phyloP scores from a whole-genome alignment of 2,888 invertebrate species.

The Cerastoderma edule region DNA sequence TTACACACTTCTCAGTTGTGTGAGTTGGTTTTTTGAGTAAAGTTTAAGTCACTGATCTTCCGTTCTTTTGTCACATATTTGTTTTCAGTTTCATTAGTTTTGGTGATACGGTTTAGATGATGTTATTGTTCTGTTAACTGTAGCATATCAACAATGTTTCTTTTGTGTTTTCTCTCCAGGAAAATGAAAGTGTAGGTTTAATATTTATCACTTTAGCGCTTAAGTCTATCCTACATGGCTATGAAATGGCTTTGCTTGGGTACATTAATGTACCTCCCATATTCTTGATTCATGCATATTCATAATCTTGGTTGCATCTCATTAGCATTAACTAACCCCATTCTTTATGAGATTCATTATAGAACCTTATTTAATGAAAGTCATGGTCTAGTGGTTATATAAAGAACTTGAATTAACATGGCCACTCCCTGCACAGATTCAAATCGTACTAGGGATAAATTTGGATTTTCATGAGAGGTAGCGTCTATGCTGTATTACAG shows the following conservation, averaged over 20 bases:
- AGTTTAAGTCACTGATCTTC: slow-evolving; percentile 24
- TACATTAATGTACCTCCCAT: slow-evolving; percentile 4
- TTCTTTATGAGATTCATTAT: no score
- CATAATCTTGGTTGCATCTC: no score
- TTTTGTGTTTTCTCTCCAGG: slow-evolving; percentile 26
- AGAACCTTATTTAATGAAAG: no score
- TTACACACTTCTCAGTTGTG: slow-evolving; percentile 11
- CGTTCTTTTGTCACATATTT: not conserved
- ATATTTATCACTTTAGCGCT: slow-evolving; percentile 18
- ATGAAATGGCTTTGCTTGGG: slow-evolving; percentile 10
- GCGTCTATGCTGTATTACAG: no score
- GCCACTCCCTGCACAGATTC: no score
- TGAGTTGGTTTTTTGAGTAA: slow-evolving; percentile 19
- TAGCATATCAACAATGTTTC: no score
- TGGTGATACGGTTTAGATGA: not conserved
- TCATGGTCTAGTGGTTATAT: no score
- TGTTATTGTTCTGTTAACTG: no score
- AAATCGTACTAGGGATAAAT: no score
- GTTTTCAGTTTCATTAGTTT: not conserved
- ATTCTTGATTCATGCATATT: slow-evolving; percentile 9
- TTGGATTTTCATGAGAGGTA: no score
- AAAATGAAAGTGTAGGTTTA: slow-evolving; percentile 28
- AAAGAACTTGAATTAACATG: no score
- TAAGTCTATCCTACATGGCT: slow-evolving; percentile 18
- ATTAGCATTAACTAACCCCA: no score